These are phyloP conservation scores for Heliconius charithonia DNA, from an alignment of 2,888 invertebrate genomes.

Conservation along the genomic window DNA sequence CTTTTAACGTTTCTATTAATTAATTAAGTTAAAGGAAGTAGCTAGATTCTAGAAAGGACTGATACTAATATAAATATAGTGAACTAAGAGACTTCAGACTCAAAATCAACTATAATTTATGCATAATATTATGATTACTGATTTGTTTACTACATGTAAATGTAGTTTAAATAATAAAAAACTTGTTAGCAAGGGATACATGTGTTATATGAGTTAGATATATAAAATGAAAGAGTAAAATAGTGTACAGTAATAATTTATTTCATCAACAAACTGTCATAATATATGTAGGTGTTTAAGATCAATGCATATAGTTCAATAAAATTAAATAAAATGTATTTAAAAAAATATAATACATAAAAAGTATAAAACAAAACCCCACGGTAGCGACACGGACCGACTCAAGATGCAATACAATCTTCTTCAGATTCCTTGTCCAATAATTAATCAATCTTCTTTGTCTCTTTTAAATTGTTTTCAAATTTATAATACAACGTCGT, in stretches of 20 bases:
- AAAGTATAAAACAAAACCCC: background rate
- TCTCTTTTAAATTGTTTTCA: background rate
- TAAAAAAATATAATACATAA: background rate
- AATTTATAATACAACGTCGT: background rate
- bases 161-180: background rate
- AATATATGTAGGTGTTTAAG: conserved; percentile 14
- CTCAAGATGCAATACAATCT: background rate
- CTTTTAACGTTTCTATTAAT: background rate
- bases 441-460: background rate
- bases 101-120: background rate
- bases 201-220: background rate
- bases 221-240: background rate
- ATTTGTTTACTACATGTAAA: background rate
- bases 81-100: background rate
- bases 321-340: background rate
- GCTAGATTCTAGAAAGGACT: background rate
- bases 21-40: background rate
- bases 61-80: background rate
- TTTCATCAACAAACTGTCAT: conserved; percentile 36
- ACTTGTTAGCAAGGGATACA: background rate
- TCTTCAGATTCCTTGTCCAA: background rate
- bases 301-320: background rate
- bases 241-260: conserved; percentile 36
- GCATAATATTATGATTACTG: background rate
- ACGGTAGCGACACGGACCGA: background rate